Percentiles rank a stretch among this genome's conserved stretches.
phyloP scores from a whole-genome alignment of 2,113 vertebrate species.

The Thymallus thymallus region DNA sequence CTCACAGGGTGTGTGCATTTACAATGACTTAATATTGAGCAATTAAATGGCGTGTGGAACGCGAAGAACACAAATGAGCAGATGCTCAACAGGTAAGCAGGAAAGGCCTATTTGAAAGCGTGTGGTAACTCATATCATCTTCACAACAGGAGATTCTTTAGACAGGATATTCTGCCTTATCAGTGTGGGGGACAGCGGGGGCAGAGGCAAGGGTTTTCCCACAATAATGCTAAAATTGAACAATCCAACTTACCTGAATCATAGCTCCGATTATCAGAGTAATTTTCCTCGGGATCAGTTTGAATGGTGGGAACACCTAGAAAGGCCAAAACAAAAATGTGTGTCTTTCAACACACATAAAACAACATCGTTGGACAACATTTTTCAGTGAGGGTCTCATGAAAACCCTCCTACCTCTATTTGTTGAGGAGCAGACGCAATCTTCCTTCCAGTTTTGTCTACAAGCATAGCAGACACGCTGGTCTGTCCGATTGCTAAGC shows the following conservation, averaged over 20 bases:
- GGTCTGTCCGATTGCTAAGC: constrained; percentile 86
- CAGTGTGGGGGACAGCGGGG: too few relatives aligned
- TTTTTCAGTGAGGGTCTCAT: neutral
- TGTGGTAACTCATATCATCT: constrained; percentile 28
- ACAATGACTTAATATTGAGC: constrained; percentile 16
- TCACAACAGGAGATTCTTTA: constrained; percentile 15
- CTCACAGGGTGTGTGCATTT: neutral
- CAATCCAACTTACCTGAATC: constrained; percentile 82
- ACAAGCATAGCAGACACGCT: constrained; percentile 80
- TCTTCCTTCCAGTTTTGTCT: constrained; percentile 77
- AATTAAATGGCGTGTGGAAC: constrained; percentile 20
- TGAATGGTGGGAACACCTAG: constrained; percentile 94
- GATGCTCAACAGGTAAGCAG: neutral
- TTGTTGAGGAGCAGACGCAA: constrained; percentile 83
- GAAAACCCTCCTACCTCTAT: constrained; percentile 80
- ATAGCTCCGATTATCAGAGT: constrained; percentile 87
- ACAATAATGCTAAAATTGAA: neutral
- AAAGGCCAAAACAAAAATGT: constrained; percentile 12
- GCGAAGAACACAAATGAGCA: constrained; percentile 6
- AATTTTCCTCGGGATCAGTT: constrained; percentile 85
- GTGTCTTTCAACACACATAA: neutral
- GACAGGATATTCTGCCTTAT: neutral
- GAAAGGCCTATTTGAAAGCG: neutral
- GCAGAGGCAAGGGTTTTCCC: constrained; percentile 22
- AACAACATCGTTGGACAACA: too few relatives aligned